Conservation (phyloP, 2,888 invertebrate genomes). For the Drosophila tanythrix region DNA sequence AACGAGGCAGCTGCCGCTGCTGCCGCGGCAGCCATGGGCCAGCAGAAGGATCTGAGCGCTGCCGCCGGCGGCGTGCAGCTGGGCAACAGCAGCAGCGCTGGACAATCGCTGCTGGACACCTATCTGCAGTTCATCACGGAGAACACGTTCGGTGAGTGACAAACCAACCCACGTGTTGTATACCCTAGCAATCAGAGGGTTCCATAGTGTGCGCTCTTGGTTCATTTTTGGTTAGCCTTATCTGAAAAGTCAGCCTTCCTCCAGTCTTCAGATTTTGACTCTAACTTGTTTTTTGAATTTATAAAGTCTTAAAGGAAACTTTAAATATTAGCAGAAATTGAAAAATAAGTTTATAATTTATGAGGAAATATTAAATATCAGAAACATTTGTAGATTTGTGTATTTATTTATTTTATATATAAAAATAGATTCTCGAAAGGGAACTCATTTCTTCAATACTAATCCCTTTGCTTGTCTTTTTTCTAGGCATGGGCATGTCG, state of each 20-base stretch:
- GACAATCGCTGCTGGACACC: slow-evolving; percentile 93
- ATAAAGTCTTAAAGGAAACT: too few relatives aligned
- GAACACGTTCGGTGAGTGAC: slow-evolving; percentile 88
- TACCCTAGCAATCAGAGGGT: too few relatives aligned
- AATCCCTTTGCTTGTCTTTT: background rate
- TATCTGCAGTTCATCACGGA: slow-evolving; percentile 95
- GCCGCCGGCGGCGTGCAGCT: slow-evolving; percentile 88
- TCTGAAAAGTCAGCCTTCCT: background rate
- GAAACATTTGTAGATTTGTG: background rate
- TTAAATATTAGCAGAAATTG: too few relatives aligned
- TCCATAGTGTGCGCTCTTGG: background rate
- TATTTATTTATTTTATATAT: background rate
- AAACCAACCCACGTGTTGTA: background rate
- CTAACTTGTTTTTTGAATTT: background rate
- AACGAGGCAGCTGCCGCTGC: slow-evolving; percentile 86
- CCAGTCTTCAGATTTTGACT: background rate
- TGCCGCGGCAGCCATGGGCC: slow-evolving; percentile 79
- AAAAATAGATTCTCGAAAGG: background rate
- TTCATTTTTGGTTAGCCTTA: background rate
- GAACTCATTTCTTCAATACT: background rate
- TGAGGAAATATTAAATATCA: background rate
- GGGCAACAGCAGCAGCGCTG: slow-evolving; percentile 88
- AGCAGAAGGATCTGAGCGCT: slow-evolving; percentile 86
- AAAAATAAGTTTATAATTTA: too few relatives aligned
- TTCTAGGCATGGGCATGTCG: slow-evolving; percentile 87